Evolutionary conservation across 1,140 invertebrate species (phyloP), one percentile per base, ranked within the genome.

Genomic region (Trachelipus rathkii): DNA sequence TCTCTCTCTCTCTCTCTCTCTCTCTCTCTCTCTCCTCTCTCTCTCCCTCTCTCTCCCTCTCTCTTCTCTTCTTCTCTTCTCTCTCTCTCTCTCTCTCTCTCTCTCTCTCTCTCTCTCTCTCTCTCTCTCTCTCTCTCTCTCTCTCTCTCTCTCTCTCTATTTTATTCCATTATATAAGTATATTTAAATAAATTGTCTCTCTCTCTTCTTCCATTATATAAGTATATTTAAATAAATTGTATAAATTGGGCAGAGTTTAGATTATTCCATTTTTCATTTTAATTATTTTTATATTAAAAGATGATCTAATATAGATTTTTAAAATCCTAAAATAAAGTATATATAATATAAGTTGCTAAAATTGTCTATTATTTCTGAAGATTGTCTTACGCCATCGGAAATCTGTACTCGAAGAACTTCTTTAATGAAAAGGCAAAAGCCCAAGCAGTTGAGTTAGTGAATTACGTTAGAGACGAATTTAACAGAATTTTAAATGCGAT

Each of bases 351-450:
- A 33, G 33, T 33, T 33, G 6, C 6, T 33, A 33, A 33, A 33
- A 33, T 3, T 33, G 33, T 33, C 33, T 33, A 43, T n/a, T 53
- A 24, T 19, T 50, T 33, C 19, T 75, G 44, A 73, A 81, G 79
- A 44, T 70, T 83, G 15, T 67, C 78, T 60, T 77, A 81, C 68
- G 82, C 82, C 10, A 75, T 83, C 10, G 83, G 83, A 1, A 81
- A 81, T n/a, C 76, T 83, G 74, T 83, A 83, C 66, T 81, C 82
- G 13, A 67, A 78, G 6, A 76, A 77, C 11, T 79, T 82, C 78
- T 83, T 83, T 73, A 79, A 82, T 66, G 73, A 81, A 72, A 77
- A 82, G 9, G 81, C 83, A 24, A 82, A 82, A 50, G 53, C 77
- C 2, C 76, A 74, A 23, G 82, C 82, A 19, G 77, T 79, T n/a